Evolutionary conservation across 2,797 vertebrate species (phyloP), one percentile per base, ranked within the genome.

Genomic region (Pangasius mekongensis): DNA sequence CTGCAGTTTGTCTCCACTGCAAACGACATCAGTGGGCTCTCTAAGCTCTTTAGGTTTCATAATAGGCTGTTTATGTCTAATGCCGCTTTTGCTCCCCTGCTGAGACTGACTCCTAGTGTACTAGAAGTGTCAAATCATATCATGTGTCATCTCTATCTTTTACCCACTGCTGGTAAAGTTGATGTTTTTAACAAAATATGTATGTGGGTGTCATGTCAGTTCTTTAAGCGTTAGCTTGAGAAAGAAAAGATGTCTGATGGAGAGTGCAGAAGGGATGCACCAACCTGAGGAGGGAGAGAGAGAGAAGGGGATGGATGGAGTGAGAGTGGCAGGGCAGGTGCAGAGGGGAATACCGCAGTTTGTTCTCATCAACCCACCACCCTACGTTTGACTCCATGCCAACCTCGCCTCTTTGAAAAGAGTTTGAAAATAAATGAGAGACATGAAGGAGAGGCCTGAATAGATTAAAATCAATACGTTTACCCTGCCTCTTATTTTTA

Each of bases 401-500:
- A 87, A 87, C 86, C 82, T 85, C 10, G 69, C 76, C 71, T 87
- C 86, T 89, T 83, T 77, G 64, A 86, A 84, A 81, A 89, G 87
- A 89, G 85, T 87, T 84, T 49, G 62, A 86, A 87, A 89, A 86
- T 87, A 88, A 89, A 88, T 84, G 82, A 89, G 73, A 83, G 85
- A 76, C 78, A 86, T 82, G 87, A 89, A 64, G 22, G 87, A 86
- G 91, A 90, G 64, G 84, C 92, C 90, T 92, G 89, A 94, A 94
- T 92, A 93, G 89, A 94, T 94, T 91, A 85, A 92, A 95, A 95
- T 95, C 93, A 93, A 94, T 94, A 93, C 22, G 58, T 93, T 93
- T 90, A 91, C 81, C 89, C 84, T 86, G 86, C 89, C 89, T 90
- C 90, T 89, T 92, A 92, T 56, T 90, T 93, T 87, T 86, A 86